Evolutionary conservation across 92 coral and sea anemone genomes (phyloP).

Genomic region (Bergia sp.): DNA sequence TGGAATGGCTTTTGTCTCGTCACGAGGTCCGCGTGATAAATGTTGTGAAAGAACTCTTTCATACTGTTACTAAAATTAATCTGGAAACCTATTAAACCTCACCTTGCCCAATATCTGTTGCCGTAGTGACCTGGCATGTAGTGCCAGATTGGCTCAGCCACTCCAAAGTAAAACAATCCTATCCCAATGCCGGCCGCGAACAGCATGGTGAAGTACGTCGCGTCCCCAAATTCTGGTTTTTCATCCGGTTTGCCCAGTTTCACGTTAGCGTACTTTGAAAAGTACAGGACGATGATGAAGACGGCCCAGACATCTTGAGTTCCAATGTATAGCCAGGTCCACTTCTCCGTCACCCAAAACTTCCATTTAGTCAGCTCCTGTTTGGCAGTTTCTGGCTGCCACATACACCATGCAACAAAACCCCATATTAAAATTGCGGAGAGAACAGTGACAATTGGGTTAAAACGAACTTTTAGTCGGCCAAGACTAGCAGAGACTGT

Average conservation of each 20-base stretch:
- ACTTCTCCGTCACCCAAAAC: slow-evolving; percentile 79
- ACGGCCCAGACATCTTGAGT: slow-evolving; percentile 90
- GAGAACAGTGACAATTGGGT: slow-evolving; percentile 79
- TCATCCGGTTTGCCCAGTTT: slow-evolving; percentile 87
- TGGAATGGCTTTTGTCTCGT: too few species aligned
- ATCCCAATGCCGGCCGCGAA: slow-evolving; percentile 94
- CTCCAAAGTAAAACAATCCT: slow-evolving; percentile 89
- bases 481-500: slow-evolving; percentile 46
- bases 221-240: slow-evolving; percentile 86
- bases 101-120: slow-evolving; percentile 81
- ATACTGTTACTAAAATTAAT: too few species aligned
- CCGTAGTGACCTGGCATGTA: slow-evolving; percentile 73
- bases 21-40: too few species aligned
- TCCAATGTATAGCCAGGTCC: slow-evolving; percentile 93
- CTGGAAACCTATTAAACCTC: not conserved
- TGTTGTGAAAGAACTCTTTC: too few species aligned
- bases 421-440: slow-evolving; percentile 84
- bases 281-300: slow-evolving; percentile 78
- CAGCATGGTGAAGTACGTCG: slow-evolving; percentile 89
- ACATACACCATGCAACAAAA: slow-evolving; percentile 78
- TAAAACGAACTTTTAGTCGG: slow-evolving; percentile 51
- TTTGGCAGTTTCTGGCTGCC: slow-evolving; percentile 68
- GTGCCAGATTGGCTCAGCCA: slow-evolving; percentile 83
- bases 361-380: slow-evolving; percentile 66
- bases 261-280: slow-evolving; percentile 78